Base-by-base conservation (phyloP, 1,140 invertebrate genomes). In the Paraescarpia echinospica region DNA sequence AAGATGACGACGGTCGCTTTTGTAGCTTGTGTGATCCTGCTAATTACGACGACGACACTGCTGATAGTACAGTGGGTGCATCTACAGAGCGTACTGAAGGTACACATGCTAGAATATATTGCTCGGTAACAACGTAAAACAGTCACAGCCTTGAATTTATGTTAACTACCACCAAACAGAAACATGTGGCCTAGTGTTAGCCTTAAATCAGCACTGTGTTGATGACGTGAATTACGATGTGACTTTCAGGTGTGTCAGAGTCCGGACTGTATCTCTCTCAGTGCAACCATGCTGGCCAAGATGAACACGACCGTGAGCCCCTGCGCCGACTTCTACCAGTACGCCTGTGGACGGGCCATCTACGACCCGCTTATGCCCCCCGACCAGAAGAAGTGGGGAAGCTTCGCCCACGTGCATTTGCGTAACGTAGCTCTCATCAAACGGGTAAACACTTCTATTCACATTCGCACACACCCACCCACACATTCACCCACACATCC, bases 281-380 rank as follows among this genome's bases (percentile, higher is more conserved):
- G 94, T 91, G 94, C 94, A 33, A 94, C 93, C 51, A 95, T 97
- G 33, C 93, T 97, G 18, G 94, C 95, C 9, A 95, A 96, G 89
- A 95, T 97, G 93, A 96, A 97, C 93, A 89, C 93, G 34, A 95
- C 96, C 0, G 97, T 97, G 5, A 97, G 99, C 95, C 98, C 99
- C 0, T 99, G 99, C 95, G 97, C 98, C 22, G 98, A 99, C 96
- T 99, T 99, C 96, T 99, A 99, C 96, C 97, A 98, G 92, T 99
- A 98, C 96, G 97, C 99, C 0, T 99, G 99, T 95, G 98, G 95
- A 0, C 31, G 59, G 2, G 95, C 48, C 91, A 93, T 90, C 0
- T 51, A 92, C 34, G 92, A 93, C 89, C 92, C 92, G 41, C 41
- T 92, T 27, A 93, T 94, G 48, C 94, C 94, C 9, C 93, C 93